phyloP scores from a whole-genome alignment of 2,113 vertebrate genomes.

The Spizaetus ornatus region DNA sequence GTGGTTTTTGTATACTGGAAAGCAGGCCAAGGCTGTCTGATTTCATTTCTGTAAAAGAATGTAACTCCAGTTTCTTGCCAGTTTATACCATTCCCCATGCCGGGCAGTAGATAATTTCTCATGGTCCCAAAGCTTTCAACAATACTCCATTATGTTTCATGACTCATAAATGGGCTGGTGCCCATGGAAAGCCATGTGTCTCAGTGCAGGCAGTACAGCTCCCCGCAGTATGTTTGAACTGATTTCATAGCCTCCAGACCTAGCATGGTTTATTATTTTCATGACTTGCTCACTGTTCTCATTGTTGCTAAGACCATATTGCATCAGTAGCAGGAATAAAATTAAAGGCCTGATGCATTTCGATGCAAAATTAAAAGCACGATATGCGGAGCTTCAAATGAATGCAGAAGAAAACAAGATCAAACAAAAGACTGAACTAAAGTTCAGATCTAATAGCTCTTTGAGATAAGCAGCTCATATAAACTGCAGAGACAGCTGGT shows the following conservation, averaged over 20 bases:
- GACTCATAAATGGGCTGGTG: slow-evolving; percentile 74
- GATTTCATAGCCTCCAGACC: slow-evolving; percentile 69
- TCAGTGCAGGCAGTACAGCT: slow-evolving; percentile 64
- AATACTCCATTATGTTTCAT: slow-evolving; percentile 76
- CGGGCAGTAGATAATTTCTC: slow-evolving; percentile 71
- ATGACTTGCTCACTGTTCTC: slow-evolving; percentile 53
- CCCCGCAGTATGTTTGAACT: slow-evolving; percentile 66
- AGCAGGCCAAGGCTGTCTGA: slow-evolving; percentile 62
- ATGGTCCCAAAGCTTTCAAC: slow-evolving; percentile 73
- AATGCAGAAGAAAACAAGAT: slow-evolving; percentile 21
- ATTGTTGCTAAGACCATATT: slow-evolving; percentile 36
- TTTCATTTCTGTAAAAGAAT: slow-evolving; percentile 73
- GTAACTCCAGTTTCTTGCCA: slow-evolving; percentile 64
- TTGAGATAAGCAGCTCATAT: slow-evolving; percentile 1
- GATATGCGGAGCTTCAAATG: not conserved
- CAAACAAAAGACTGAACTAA: slow-evolving; percentile 12
- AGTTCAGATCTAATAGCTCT: not conserved
- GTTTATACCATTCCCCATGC: slow-evolving; percentile 72
- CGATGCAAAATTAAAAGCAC: not conserved
- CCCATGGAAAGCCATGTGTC: slow-evolving; percentile 75
- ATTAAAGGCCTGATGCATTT: slow-evolving; percentile 32
- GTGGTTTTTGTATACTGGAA: slow-evolving; percentile 44
- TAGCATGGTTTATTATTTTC: slow-evolving; percentile 64
- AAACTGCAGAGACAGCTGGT: not conserved
- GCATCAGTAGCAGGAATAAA: slow-evolving; percentile 48